Evolutionary conservation across 2,113 vertebrate genomes (phyloP).

Genomic region (Rhineura floridana): DNA sequence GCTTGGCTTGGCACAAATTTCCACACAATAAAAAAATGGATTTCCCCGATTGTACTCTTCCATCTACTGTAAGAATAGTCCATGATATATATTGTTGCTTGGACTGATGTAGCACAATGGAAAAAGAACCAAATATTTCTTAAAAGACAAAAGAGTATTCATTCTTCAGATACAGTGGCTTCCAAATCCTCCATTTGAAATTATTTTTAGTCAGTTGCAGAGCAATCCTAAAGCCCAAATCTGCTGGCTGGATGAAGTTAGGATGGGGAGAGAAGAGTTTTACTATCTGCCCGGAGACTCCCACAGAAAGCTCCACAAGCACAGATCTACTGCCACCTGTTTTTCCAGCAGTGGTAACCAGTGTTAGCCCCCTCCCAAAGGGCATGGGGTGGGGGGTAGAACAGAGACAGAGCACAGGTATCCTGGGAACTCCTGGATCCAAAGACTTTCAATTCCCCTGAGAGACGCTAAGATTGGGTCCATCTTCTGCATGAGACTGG

Average conservation of each 20-base stretch:
- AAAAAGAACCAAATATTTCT: constrained; percentile 6
- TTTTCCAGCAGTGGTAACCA: no score
- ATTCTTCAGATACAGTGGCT: background rate
- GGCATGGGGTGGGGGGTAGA: no score
- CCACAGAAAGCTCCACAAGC: no score
- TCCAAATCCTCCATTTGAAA: background rate
- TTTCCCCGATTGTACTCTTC: constrained; percentile 14
- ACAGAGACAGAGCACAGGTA: no score
- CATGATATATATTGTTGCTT: constrained; percentile 32
- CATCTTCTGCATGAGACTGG: no score
- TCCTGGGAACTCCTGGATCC: no score
- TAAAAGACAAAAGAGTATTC: constrained; percentile 36
- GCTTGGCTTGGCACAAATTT: constrained; percentile 55
- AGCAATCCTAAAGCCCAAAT: background rate
- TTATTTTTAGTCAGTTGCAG: background rate
- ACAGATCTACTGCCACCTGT: no score
- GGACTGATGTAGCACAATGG: constrained; percentile 25
- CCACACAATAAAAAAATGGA: constrained; percentile 48
- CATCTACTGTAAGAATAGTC: constrained; percentile 51
- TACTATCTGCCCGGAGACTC: background rate
- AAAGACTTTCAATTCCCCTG: no score
- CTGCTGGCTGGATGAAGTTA: background rate
- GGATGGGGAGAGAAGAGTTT: background rate
- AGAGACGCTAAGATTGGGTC: no score
- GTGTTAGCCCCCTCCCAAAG: no score